Base-by-base conservation (phyloP, 2,888 invertebrate species). In the Drosophila tanythrix region DNA sequence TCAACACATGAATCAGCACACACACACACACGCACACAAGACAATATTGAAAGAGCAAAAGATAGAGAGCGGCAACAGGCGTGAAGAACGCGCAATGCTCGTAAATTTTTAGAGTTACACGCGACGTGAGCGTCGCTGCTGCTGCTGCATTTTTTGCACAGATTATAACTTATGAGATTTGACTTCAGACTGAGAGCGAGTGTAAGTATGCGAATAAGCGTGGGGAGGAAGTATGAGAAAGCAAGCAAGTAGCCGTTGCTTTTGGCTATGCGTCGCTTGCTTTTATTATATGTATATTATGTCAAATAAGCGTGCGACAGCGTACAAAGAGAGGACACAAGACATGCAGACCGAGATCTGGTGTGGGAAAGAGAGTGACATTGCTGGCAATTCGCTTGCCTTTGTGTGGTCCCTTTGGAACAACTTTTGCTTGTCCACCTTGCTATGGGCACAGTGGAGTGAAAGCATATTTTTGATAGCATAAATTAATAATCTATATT, bases 141-240 rank as follows among this genome's bases (percentile, higher is more conserved):
- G 21, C 46, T 46, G 61, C 67, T 80, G 82, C 76, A 76, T 75
- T 72, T 72, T 75, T 75, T 18, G 72, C 79, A 77, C 72, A 82
- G 82, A 86, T 86, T 86, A 82, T 83, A 84, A 81, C 81, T 79
- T 82, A 82, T 82, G 86, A 73, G 66, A 79, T 51, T 36, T 46
- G 64, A 18, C 46, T 64, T 40, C 13, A 53, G 46, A 27, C 27
- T 10, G 33, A 21, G 48, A 58, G 48, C n/a, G 43, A 60, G 62
- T 46, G 50, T 21, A 8, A 56, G 43, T 38, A 21, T 46, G 58
- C 3, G 40, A 46, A 21, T 7, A 27, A 8, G 31, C 7, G 13
- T 51, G 36, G 11, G 21, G 15, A 52, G 68, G 25, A 48, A 48
- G 50, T 66, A 52, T 29, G 40, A 46, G 33, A 29, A 35, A n/a